phyloP scores from a whole-genome alignment of 2,888 invertebrate species.

The Tachina grossa region DNA sequence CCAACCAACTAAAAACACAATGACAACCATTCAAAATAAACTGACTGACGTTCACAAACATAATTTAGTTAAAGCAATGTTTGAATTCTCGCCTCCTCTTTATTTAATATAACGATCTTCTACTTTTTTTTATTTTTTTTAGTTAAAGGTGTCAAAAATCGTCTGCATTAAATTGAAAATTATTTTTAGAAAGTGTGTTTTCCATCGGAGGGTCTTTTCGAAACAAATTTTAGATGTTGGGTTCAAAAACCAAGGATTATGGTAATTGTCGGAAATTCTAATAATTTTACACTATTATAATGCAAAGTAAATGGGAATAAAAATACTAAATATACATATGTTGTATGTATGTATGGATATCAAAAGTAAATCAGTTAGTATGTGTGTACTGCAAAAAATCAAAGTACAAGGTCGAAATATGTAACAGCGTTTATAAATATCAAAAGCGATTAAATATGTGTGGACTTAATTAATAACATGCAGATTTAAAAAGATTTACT shows the following conservation, averaged over 20 bases:
- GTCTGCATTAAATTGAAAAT: constrained; percentile 1
- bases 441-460: background rate
- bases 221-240: constrained; percentile 1
- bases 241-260: constrained; percentile 43
- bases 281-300: constrained; percentile 46
- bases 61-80: constrained; percentile 54
- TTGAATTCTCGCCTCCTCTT: constrained; percentile 22
- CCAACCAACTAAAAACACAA: background rate
- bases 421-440: background rate
- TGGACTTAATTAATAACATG: too few species aligned
- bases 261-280: constrained; percentile 69
- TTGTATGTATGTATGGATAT: background rate
- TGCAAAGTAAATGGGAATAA: constrained; percentile 22
- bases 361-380: constrained; percentile 36
- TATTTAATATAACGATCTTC: constrained; percentile 27
- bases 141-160: constrained; percentile 33
- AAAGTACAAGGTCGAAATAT: constrained; percentile 26
- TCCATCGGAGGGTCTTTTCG: background rate
- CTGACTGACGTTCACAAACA: background rate
- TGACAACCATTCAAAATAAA: constrained; percentile 29
- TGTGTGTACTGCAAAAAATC: constrained; percentile 18
- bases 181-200: constrained; percentile 20
- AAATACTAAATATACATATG: too few species aligned
- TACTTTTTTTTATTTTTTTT: constrained; percentile 5
- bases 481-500: too few species aligned